These are phyloP conservation scores for Perodicticus potto DNA, from an alignment of 2,797 vertebrate species.

Conservation along the genomic window DNA sequence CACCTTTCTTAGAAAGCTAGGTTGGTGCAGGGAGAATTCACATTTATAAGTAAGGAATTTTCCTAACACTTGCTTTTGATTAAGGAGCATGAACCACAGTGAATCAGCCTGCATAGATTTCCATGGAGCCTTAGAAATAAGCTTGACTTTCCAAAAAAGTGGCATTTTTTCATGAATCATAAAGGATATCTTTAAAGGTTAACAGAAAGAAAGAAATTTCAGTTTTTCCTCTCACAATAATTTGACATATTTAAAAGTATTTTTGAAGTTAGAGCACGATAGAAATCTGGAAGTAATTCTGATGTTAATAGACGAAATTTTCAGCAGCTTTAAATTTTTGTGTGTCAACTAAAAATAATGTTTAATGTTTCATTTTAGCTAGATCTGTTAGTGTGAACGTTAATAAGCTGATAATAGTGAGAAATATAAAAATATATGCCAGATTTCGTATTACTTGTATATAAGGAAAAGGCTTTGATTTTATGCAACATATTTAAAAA, in stretches of 20 bases:
- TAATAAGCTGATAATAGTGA: constrained; percentile 4
- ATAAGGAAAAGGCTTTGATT: constrained; percentile 38
- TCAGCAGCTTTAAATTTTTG: constrained; percentile 53
- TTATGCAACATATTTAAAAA: constrained; percentile 45
- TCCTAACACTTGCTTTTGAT: constrained; percentile 39
- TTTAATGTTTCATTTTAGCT: constrained; percentile 29
- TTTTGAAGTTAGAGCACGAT: background rate
- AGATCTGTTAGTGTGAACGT: background rate
- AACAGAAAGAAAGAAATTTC: constrained; percentile 57
- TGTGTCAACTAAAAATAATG: constrained; percentile 39
- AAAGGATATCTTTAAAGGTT: constrained; percentile 42
- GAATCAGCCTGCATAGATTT: constrained; percentile 4
- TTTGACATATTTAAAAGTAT: constrained; percentile 39
- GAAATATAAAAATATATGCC: constrained; percentile 11
- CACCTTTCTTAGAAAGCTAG: background rate
- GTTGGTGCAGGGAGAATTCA: background rate
- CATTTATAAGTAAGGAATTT: background rate
- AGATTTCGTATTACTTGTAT: constrained; percentile 20
- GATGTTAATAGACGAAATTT: constrained; percentile 62
- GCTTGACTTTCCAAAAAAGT: constrained; percentile 47
- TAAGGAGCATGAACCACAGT: background rate
- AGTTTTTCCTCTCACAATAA: constrained; percentile 31
- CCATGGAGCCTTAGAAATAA: constrained; percentile 46
- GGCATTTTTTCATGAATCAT: constrained; percentile 59
- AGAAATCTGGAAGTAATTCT: constrained; percentile 68